phyloP scores from a whole-genome alignment of 2,113 vertebrate genomes.

The Halichoerus grypus region DNA sequence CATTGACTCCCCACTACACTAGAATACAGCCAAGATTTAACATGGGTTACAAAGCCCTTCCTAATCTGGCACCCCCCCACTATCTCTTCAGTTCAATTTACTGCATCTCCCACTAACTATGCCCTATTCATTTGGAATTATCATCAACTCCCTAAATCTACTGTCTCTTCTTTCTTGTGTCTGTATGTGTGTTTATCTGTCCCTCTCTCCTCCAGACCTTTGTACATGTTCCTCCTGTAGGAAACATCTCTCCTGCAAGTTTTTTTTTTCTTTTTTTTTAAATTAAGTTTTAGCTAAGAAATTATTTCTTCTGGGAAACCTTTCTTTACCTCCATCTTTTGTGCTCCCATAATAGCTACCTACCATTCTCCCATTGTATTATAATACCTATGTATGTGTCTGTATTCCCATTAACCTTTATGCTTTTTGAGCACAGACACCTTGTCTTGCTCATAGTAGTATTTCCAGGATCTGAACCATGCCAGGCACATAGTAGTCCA shows the following conservation, averaged over 20 bases:
- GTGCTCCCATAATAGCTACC: neutral
- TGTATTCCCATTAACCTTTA: conserved; percentile 17
- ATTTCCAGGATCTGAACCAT: conserved; percentile 21
- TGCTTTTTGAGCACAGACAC: neutral
- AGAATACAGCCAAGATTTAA: conserved; percentile 41
- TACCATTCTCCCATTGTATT: neutral
- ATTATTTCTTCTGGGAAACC: conserved; percentile 38
- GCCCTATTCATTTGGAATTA: conserved; percentile 10
- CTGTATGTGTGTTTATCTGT: neutral
- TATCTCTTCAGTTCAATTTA: neutral
- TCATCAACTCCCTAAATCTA: neutral
- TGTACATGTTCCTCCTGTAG: neutral
- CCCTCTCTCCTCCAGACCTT: neutral
- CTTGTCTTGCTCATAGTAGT: neutral
- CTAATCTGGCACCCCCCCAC: neutral
- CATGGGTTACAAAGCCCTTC: neutral
- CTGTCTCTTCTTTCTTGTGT: neutral
- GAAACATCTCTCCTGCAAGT: neutral
- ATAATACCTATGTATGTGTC: neutral
- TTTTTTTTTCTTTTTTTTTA: neutral
- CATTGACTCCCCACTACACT: conserved; percentile 12
- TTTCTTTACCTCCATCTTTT: neutral
- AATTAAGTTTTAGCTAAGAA: conserved; percentile 9
- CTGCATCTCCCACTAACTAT: neutral
- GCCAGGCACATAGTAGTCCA: neutral